A percentile compares a stretch with the other conserved stretches of the same genome.
Evolutionary conservation across 2,888 invertebrate genomes (phyloP).

Genomic region (Tenthredo notha): DNA sequence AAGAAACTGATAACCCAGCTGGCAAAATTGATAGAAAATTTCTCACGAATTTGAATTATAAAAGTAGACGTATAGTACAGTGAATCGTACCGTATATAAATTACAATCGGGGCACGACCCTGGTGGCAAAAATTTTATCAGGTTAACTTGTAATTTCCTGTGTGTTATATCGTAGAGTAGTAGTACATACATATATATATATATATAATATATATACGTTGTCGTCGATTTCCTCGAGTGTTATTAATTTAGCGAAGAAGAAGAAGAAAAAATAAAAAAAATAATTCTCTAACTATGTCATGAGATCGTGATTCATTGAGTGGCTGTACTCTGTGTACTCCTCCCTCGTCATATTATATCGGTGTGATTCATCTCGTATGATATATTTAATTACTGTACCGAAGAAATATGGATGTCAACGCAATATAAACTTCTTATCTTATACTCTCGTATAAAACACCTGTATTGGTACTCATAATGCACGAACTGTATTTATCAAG

Average conservation of each 20-base stretch:
- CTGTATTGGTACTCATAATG: not conserved
- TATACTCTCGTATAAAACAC: not conserved
- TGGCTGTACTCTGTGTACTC: not conserved
- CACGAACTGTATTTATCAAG: not conserved
- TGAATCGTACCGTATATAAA: not conserved
- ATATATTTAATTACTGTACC: not conserved
- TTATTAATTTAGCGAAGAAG: not conserved
- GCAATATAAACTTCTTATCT: not conserved
- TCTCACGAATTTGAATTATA: too few species aligned
- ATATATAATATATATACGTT: not conserved
- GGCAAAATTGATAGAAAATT: too few species aligned
- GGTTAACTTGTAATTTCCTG: slow-evolving; percentile 36
- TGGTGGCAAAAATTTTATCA: slow-evolving; percentile 18
- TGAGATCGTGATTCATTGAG: not conserved
- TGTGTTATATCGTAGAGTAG: not conserved
- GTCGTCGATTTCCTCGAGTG: slow-evolving; percentile 8
- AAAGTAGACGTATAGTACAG: not conserved
- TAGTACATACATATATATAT: not conserved
- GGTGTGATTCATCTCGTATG: slow-evolving; percentile 14
- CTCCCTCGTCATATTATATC: not conserved
- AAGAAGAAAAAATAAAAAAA: not conserved
- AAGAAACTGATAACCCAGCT: not conserved
- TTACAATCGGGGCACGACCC: slow-evolving; percentile 4
- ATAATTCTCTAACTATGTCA: not conserved
- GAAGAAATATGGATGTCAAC: not conserved